Evolutionary conservation across 2,797 vertebrate genomes (phyloP), one percentile per base, ranked within the genome.

Genomic region (Fratercula arctica): DNA sequence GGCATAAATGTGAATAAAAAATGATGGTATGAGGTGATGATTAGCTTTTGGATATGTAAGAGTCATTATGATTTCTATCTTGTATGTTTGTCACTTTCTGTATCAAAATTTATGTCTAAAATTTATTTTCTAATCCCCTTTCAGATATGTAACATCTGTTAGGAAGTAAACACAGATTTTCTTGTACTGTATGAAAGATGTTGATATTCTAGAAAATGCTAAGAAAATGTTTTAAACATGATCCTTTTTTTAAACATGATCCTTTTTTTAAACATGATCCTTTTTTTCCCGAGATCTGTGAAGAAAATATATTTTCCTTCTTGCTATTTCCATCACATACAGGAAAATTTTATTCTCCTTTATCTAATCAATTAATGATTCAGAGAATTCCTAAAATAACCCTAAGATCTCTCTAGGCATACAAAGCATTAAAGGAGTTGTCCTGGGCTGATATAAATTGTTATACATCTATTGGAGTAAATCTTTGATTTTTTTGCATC

Each of bases 131-230:
- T 75, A 37, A 51, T 59, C 24, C 33, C 4, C 19, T 91, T 91
- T 86, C 6, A 2, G 94, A 81, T 61, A 72, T 23, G 8, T 51
- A 94, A 41, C 41, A 60, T 81, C 37, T 81, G 33, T 51, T 88
- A 59, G 45, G 57, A 95, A 86, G 19, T 59, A 93, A 93, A 88
- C 50, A 85, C 45, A 66, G 61, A 78, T 79, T 75, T 95, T 75
- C 35, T 57, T 80, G 45, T 68, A 35, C 37, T 28, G 5, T 39
- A 26, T 46, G 41, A 81, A 86, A 78, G 31, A 78, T 78, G 31
- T 24, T 63, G 18, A 21, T 89, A 13, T 74, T 85, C 68, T 83
- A 72, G 53, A 84, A 93, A 94, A 90, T 69, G 24, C n/a, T 56
- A 86, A 74, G 50, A 87, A 85, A 83, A 83, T 60, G 14, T 94